These are phyloP conservation scores for Oreochromis tanganicae DNA, from an alignment of 2,113 vertebrate genomes.

Conservation along the genomic window DNA sequence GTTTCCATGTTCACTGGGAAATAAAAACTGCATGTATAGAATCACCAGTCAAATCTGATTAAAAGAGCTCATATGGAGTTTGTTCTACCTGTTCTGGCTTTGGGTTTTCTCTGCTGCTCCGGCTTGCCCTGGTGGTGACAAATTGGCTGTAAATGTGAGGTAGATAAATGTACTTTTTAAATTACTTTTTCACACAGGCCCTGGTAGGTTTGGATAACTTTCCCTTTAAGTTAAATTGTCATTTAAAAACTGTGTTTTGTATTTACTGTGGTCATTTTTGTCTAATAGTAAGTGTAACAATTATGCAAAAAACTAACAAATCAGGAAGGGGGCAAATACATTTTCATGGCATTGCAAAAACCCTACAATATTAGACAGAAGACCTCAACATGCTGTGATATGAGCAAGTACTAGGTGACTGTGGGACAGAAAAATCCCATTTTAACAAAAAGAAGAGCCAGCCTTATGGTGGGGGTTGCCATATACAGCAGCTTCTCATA, in stretches of 20 bases:
- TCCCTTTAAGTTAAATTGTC: fast-evolving
- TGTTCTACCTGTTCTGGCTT: background rate
- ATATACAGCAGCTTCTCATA: background rate
- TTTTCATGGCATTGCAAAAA: background rate
- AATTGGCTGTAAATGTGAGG: fast-evolving
- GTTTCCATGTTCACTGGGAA: too few relatives aligned
- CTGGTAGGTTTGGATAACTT: fast-evolving
- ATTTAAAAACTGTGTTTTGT: background rate
- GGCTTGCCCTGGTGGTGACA: background rate
- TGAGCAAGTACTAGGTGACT: fast-evolving
- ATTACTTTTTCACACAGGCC: fast-evolving
- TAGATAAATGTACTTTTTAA: fast-evolving
- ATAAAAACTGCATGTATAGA: too few relatives aligned
- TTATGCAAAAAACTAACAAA: background rate
- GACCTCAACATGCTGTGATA: background rate
- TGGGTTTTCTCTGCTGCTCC: background rate
- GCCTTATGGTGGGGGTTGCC: background rate
- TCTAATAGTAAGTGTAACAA: background rate
- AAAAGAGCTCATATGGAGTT: background rate
- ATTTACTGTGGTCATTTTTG: background rate
- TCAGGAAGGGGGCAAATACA: background rate
- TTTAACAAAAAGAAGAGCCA: background rate
- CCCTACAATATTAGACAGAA: background rate
- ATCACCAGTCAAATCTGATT: too few relatives aligned
- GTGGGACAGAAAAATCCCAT: background rate